Evolutionary conservation across 2,888 invertebrate species (phyloP).

Genomic region (Hofmannophila pseudospretella): DNA sequence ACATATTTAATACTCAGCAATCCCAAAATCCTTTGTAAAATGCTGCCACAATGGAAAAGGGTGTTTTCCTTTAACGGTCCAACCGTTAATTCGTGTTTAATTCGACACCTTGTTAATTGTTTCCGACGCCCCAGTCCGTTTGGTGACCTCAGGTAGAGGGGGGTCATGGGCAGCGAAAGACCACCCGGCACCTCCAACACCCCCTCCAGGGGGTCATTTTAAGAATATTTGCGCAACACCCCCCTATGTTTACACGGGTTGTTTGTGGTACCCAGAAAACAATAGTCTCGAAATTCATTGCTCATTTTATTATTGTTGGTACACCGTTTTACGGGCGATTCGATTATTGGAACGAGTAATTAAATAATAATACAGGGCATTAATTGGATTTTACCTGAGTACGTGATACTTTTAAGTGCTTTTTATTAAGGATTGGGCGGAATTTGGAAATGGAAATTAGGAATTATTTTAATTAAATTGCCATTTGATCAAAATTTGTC

Average conservation of each 20-base stretch:
- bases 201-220: conserved; percentile 62
- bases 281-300: conserved; percentile 77
- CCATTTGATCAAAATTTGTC: too few relatives aligned
- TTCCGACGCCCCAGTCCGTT: conserved; percentile 70
- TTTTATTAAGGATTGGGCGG: conserved; percentile 25
- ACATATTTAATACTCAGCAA: conserved; percentile 74
- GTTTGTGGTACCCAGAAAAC: conserved; percentile 77
- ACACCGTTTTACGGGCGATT: conserved; percentile 74
- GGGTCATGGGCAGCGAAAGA: conserved; percentile 50
- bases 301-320: conserved; percentile 78
- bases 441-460: conserved; percentile 1
- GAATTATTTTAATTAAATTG: neutral
- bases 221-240: conserved; percentile 74
- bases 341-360: conserved; percentile 76
- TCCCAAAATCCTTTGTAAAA: conserved; percentile 73
- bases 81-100: conserved; percentile 76
- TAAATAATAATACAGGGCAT: conserved; percentile 76
- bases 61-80: conserved; percentile 72
- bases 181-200: conserved; percentile 43
- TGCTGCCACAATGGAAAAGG: conserved; percentile 72
- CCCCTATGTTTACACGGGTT: conserved; percentile 71
- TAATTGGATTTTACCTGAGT: conserved; percentile 72
- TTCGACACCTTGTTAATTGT: conserved; percentile 79
- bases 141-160: conserved; percentile 61
- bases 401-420: conserved; percentile 40